phyloP scores from a whole-genome alignment of 2,113 vertebrate genomes.

The Rhombomys opimus region DNA sequence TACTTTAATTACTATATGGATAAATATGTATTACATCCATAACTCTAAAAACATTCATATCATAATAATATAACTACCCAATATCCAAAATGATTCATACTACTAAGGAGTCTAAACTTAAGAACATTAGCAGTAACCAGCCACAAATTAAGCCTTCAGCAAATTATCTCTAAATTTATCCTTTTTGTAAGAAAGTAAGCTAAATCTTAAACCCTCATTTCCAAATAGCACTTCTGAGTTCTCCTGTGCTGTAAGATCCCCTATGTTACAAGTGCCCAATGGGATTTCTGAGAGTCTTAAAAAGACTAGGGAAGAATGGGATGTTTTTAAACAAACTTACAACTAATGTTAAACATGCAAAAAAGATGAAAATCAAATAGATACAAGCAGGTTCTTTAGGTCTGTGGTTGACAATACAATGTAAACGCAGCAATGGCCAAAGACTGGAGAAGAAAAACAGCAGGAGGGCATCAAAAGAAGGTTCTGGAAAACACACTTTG shows the following conservation, averaged over 20 bases:
- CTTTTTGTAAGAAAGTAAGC: not conserved
- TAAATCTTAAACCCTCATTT: conserved; percentile 43
- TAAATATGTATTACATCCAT: not conserved
- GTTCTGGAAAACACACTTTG: conserved; percentile 23
- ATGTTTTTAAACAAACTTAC: conserved; percentile 18
- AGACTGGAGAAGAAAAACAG: not conserved
- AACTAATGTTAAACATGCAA: not conserved
- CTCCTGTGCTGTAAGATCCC: not conserved
- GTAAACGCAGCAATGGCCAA: not conserved
- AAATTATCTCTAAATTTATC: conserved; percentile 5
- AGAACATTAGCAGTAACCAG: conserved; percentile 37
- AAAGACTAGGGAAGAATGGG: not conserved
- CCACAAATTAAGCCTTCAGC: conserved; percentile 20
- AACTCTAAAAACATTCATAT: conserved; percentile 15
- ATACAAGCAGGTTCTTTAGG: not conserved
- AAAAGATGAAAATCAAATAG: not conserved
- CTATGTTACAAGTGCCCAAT: not conserved
- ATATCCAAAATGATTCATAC: not conserved
- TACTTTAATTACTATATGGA: not conserved
- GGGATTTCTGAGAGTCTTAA: conserved; percentile 17
- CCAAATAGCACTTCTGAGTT: not conserved
- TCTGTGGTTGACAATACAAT: not conserved
- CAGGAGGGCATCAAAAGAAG: not conserved
- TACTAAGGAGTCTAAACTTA: conserved; percentile 19
- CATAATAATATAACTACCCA: conserved; percentile 23